Conservation (phyloP, 2,797 vertebrate species). For the Hozukius guyotensis region DNA sequence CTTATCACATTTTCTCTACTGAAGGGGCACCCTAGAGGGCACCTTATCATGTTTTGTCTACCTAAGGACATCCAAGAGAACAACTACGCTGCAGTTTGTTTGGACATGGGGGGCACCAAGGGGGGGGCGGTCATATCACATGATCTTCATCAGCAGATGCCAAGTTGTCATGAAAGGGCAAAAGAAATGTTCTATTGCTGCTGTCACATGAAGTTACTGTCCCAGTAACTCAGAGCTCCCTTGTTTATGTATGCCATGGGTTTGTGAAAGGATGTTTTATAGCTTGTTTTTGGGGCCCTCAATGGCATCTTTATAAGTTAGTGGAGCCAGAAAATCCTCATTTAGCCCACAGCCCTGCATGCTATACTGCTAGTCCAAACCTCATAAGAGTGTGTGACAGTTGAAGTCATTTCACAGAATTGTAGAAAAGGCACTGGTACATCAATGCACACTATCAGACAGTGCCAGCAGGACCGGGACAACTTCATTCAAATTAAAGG, state of each 20-base stretch:
- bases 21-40: too few relatives aligned
- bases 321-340: not conserved
- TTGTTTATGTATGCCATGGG: not conserved
- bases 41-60: too few relatives aligned
- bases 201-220: not conserved
- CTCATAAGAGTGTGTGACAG: not conserved
- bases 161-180: not conserved
- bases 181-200: not conserved
- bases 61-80: too few relatives aligned
- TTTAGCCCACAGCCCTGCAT: constrained; percentile 6
- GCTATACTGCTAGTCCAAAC: not conserved
- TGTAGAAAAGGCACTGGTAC: not conserved
- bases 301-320: not conserved
- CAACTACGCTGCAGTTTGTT: too few relatives aligned
- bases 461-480: not conserved
- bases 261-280: not conserved
- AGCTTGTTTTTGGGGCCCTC: not conserved
- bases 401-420: not conserved
- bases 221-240: not conserved
- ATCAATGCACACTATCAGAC: not conserved
- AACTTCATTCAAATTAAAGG: not conserved
- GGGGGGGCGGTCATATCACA: not conserved
- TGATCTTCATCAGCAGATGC: not conserved
- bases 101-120: too few relatives aligned
- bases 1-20: too few relatives aligned